Percentiles rank a stretch among this genome's conserved stretches.
phyloP scores from a whole-genome alignment of 2,113 vertebrate species.

The Triplophysa dalaica region DNA sequence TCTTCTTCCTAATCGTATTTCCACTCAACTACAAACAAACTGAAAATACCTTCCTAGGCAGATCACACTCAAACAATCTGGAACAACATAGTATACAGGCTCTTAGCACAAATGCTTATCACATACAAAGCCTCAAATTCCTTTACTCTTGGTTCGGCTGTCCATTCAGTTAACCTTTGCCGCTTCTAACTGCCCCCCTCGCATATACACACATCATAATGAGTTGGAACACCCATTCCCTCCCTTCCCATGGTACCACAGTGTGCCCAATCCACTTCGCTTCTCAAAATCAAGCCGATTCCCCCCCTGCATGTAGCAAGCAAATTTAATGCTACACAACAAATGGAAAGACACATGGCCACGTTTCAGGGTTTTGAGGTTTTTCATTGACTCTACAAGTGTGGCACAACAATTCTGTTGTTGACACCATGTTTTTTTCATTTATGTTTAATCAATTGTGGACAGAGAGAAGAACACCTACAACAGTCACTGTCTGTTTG shows the following conservation, averaged over 20 bases:
- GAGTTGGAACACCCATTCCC: constrained; percentile 29
- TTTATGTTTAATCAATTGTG: not conserved
- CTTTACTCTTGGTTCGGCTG: constrained; percentile 47
- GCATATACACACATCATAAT: constrained; percentile 25
- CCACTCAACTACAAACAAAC: not conserved
- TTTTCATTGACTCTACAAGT: constrained; percentile 16
- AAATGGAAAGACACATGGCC: constrained; percentile 29
- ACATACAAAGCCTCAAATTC: constrained; percentile 46
- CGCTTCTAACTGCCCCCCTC: constrained; percentile 24
- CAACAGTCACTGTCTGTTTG: not conserved
- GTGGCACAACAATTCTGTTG: constrained; percentile 4
- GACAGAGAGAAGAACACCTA: not conserved
- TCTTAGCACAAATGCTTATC: constrained; percentile 22
- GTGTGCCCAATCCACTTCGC: constrained; percentile 25
- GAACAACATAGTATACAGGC: constrained; percentile 22
- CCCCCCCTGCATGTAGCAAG: constrained; percentile 39
- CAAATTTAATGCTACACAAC: constrained; percentile 41
- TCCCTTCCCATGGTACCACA: constrained; percentile 21
- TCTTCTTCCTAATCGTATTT: not conserved
- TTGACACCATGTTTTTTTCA: not conserved
- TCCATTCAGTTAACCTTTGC: constrained; percentile 52
- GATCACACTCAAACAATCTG: not conserved
- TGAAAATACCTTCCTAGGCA: constrained; percentile 18
- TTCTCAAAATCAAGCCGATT: constrained; percentile 21
- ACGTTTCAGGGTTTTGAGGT: constrained; percentile 4